A percentile compares a stretch with the other conserved stretches of the same genome.
Conservation (phyloP, 2,888 invertebrate genomes). For the Andrena camellia region DNA sequence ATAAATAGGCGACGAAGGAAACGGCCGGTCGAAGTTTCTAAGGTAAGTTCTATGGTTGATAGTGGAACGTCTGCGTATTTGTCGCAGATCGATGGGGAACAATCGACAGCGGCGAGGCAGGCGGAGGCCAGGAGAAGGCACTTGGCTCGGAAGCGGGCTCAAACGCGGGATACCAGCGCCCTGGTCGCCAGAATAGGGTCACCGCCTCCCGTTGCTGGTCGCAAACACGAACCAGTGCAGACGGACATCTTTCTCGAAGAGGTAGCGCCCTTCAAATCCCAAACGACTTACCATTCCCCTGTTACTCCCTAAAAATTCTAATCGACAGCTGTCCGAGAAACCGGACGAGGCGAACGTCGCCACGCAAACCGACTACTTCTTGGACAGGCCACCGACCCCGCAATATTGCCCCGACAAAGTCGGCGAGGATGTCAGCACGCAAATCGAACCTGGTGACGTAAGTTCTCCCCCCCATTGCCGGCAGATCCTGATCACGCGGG, state of each 20-base stretch:
- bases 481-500: background rate
- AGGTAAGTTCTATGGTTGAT: background rate
- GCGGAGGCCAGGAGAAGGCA: slow-evolving; percentile 90
- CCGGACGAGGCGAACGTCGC: slow-evolving; percentile 92
- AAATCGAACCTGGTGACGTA: slow-evolving; percentile 96
- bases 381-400: slow-evolving; percentile 93
- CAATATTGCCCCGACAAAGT: slow-evolving; percentile 92
- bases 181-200: slow-evolving; percentile 87
- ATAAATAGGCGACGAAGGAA: too few species aligned
- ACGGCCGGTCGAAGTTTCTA: too few species aligned
- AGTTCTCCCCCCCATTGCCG: slow-evolving; percentile 75
- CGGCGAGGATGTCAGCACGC: slow-evolving; percentile 93
- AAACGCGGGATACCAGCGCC: slow-evolving; percentile 86
- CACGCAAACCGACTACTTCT: slow-evolving; percentile 95
- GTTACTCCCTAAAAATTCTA: background rate
- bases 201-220: slow-evolving; percentile 93
- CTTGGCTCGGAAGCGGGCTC: slow-evolving; percentile 90
- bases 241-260: slow-evolving; percentile 96
- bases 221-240: slow-evolving; percentile 95
- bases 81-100: slow-evolving; percentile 85
- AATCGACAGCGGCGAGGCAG: slow-evolving; percentile 86
- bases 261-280: slow-evolving; percentile 81
- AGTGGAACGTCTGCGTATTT: background rate
- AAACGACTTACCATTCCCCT: background rate
- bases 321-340: slow-evolving; percentile 88